Evolutionary conservation across 2,797 vertebrate species (phyloP), one percentile per base, ranked within the genome.

Genomic region (Labeo calbasu): DNA sequence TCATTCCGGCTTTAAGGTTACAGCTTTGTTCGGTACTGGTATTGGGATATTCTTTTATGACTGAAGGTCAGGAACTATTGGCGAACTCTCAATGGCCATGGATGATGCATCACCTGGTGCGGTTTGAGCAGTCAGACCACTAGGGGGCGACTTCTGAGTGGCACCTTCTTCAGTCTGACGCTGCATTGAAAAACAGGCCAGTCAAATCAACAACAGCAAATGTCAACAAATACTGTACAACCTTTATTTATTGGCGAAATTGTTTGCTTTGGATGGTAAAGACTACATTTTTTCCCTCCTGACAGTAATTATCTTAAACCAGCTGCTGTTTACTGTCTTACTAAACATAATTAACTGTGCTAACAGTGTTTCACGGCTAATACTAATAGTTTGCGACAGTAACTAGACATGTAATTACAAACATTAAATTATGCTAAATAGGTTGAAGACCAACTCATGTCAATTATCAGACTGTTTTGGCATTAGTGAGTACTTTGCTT

Each of bases 71-170:
- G 85, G 86, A 84, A 78, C 77, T 69, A 55, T 84, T 23, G 28
- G 50, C 46, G 68, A 84, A 79, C 50, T 76, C 36, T 77, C 69
- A 81, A 32, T 85, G 17, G 81, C 82, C 79, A 46, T 77, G 48
- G 87, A 86, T 71, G 84, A 84, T 85, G 75, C 87, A 84, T 95
- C 92, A 96, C 95, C 95, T 95, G 93, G 92, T 93, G 92, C 91
- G 92, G 92, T 91, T 92, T 93, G 92, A 86, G 91, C 83, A 80
- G 91, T 93, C 88, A 91, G 85, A 89, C 94, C 94, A 94, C 93
- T 90, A 93, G 94, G 91, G 93, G 94, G 94, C 91, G 91, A 92
- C 93, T 93, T 95, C 90, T 94, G 93, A 92, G 91, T 57, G 82
- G 90, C 77, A 61, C 92, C 90, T 2, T 93, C 91, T 3, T 93